A percentile compares a stretch with the other conserved stretches of the same genome.
phyloP scores from a whole-genome alignment of 1,140 invertebrate species.

The Drosophila tristis region DNA sequence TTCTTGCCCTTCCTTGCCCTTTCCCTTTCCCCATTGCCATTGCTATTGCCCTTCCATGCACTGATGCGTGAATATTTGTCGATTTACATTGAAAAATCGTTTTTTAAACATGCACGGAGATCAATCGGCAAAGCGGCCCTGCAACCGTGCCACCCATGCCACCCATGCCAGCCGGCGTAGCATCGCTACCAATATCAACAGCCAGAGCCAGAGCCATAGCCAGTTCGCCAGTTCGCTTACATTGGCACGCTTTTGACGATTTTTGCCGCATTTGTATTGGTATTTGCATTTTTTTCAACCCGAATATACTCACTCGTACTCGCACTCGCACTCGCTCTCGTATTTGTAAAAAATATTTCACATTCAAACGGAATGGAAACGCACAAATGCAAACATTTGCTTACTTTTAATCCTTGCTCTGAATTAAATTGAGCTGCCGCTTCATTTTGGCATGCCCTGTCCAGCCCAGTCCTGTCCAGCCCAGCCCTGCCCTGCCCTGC shows the following conservation, averaged over 20 bases:
- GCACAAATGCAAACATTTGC: conserved; percentile 74
- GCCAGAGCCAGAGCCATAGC: no score
- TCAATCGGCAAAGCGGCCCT: conserved; percentile 43
- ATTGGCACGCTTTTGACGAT: conserved; percentile 69
- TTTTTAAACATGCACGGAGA: conserved; percentile 68
- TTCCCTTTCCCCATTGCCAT: no score
- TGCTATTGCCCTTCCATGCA: no score
- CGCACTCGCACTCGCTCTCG: no score
- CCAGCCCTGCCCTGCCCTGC: no score
- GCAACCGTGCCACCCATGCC: neutral
- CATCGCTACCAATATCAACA: no score
- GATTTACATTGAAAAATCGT: conserved; percentile 70
- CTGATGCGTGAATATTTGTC: conserved; percentile 50
- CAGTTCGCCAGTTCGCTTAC: conserved; percentile 10
- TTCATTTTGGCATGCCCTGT: conserved; percentile 22
- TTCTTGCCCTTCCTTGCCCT: neutral
- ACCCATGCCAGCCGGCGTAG: no score
- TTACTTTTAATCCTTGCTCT: conserved; percentile 30
- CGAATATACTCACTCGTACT: no score
- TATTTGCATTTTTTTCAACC: conserved; percentile 28
- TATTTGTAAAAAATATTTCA: conserved; percentile 69
- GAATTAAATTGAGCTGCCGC: conserved; percentile 43
- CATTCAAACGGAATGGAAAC: conserved; percentile 70
- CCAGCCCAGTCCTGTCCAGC: no score
- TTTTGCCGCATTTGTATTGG: conserved; percentile 26